Conservation (phyloP, 2,113 vertebrate species). For the Synodontis membranacea region DNA sequence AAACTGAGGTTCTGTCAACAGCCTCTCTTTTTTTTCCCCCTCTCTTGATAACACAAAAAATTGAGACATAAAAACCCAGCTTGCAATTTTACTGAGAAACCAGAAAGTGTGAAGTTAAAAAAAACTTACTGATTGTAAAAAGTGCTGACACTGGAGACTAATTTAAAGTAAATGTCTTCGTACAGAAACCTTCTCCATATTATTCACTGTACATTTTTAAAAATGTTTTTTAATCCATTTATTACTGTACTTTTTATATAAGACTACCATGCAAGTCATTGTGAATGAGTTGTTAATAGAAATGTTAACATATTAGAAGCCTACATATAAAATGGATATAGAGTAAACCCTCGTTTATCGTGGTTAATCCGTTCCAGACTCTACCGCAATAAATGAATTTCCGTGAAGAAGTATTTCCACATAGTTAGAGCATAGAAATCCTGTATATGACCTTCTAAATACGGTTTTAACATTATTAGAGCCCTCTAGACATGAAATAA, state of each 20-base stretch:
- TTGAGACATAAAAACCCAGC: not conserved
- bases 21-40: not conserved
- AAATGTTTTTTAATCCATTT: not conserved
- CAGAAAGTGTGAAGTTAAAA: not conserved
- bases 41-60: not conserved
- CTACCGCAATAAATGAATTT: no score
- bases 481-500: no score
- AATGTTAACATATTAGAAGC: not conserved
- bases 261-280: not conserved
- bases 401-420: no score
- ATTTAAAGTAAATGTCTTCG: not conserved
- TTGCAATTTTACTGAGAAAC: not conserved
- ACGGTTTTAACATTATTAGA: no score
- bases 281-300: not conserved
- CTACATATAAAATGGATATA: not conserved
- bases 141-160: not conserved
- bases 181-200: not conserved
- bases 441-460: no score
- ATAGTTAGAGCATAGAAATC: no score
- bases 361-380: no score
- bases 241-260: not conserved
- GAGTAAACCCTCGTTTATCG: no score
- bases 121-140: not conserved
- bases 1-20: not conserved
- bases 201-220: not conserved